These are phyloP conservation scores for Drosophila ficusphila DNA, from an alignment of 1,140 invertebrate species.

Conservation along the genomic window DNA sequence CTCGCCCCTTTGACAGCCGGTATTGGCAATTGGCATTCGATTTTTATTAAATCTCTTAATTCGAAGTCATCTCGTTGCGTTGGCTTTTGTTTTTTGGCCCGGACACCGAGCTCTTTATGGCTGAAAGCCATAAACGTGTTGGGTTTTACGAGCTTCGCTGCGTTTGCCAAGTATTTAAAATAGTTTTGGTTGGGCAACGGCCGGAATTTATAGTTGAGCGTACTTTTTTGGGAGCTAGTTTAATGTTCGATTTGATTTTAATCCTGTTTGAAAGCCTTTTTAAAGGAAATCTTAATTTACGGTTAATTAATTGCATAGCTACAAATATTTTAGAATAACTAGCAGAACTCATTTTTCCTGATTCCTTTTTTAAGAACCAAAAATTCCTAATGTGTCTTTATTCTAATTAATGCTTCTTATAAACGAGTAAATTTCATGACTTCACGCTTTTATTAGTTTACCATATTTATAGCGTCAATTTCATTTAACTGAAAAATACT, in stretches of 20 bases:
- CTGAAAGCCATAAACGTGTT: constrained; percentile 43
- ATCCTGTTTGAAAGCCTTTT: too few species aligned
- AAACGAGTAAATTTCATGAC: too few species aligned
- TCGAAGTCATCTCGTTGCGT: constrained; percentile 70
- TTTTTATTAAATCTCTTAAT: constrained; percentile 75
- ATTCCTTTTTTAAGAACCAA: too few species aligned
- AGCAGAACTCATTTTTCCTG: too few species aligned
- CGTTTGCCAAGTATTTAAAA: constrained; percentile 43
- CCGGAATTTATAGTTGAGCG: constrained; percentile 31
- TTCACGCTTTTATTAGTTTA: too few species aligned
- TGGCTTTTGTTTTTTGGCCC: constrained; percentile 58
- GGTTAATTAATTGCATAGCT: too few species aligned
- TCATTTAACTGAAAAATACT: too few species aligned
- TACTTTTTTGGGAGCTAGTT: neutral
- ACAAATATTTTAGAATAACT: too few species aligned
- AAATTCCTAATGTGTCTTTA: too few species aligned
- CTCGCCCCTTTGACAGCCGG: constrained; percentile 59
- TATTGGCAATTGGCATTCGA: constrained; percentile 56
- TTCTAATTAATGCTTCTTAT: too few species aligned
- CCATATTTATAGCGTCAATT: too few species aligned
- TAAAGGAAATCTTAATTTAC: too few species aligned
- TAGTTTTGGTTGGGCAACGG: constrained; percentile 23
- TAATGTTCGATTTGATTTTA: neutral
- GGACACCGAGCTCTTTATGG: constrained; percentile 36
- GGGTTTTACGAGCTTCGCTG: constrained; percentile 36